A percentile compares a stretch with the other conserved stretches of the same genome.
Conservation (phyloP, 64 coral and sea anemone genomes). For the Montipora capricornis region DNA sequence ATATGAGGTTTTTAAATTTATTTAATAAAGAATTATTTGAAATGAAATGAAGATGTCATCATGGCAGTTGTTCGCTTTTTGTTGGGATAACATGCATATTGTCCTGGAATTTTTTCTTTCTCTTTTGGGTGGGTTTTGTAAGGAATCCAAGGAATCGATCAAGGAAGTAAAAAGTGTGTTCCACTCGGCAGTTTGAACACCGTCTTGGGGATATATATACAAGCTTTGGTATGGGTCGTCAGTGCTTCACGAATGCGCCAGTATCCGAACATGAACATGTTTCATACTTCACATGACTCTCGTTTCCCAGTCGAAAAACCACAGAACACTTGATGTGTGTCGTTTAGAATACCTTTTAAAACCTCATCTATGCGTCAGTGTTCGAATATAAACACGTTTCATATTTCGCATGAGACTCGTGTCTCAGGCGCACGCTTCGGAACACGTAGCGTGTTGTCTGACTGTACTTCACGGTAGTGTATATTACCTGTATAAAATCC, state of each 20-base stretch:
- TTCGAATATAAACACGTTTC: constrained; percentile 14
- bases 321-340: neutral
- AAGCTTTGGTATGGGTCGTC: neutral
- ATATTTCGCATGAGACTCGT: neutral
- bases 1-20: neutral
- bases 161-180: neutral
- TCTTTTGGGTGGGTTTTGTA: neutral
- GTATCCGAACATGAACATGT: too few relatives aligned
- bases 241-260: too few relatives aligned
- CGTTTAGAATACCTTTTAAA: neutral
- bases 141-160: neutral
- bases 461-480: neutral
- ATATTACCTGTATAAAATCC: neutral
- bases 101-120: neutral
- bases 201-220: neutral
- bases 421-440: neutral
- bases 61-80: neutral
- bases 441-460: neutral
- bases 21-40: neutral
- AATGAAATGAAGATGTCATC: neutral
- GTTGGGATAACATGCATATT: neutral
- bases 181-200: neutral
- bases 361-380: neutral
- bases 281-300: too few relatives aligned
- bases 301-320: neutral